Base-by-base conservation (phyloP, 1,140 invertebrate species). In the Triops cancriformis region DNA sequence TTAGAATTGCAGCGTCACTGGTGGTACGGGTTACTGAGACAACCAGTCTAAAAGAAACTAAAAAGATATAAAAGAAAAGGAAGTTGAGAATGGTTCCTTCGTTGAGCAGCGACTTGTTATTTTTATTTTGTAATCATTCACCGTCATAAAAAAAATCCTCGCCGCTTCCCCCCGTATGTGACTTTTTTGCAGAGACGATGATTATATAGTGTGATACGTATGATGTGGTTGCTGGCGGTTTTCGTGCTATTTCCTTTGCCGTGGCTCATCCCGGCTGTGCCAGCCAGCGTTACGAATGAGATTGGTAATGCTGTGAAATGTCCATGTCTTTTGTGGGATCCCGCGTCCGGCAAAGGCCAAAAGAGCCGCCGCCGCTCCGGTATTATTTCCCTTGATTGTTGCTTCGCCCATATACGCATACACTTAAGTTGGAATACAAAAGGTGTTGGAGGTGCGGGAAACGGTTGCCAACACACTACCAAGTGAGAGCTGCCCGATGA, bases 251-350 rank as follows among this genome's bases (percentile, higher is more conserved):
- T 64, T 23, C 51, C 23, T 64, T 64, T 64, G 14, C 51, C 51
- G 51, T 64, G 14, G 51, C 51, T 64, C 51, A 64, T 64, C 51
- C 51, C 51, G 23, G 9, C 31, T 37, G 51, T 64, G 23, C 51
- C 51, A 64, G 51, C 51, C 51, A 64, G 51, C 51, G 51, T 64
- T 64, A 64, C 51, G 51, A 64, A 64, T 64, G 51, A 64, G 51
- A 64, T 64, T 64, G 51, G 51, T 64, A 64, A 64, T 64, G 51
- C 51, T 64, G 51, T 64, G 51, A 64, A 64, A 64, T 64, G 51
- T 64, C 51, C 51, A 64, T 64, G 51, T 64, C 51, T 64, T 64
- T 64, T 64, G 51, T 64, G 14, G 51, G 18, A 14, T 64, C 31
- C 51, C 51, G 51, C 51, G 51, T 64, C 51, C 51, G 51, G 51